phyloP scores from a whole-genome alignment of 2,797 vertebrate genomes.

The Leucoraja ocellata region DNA sequence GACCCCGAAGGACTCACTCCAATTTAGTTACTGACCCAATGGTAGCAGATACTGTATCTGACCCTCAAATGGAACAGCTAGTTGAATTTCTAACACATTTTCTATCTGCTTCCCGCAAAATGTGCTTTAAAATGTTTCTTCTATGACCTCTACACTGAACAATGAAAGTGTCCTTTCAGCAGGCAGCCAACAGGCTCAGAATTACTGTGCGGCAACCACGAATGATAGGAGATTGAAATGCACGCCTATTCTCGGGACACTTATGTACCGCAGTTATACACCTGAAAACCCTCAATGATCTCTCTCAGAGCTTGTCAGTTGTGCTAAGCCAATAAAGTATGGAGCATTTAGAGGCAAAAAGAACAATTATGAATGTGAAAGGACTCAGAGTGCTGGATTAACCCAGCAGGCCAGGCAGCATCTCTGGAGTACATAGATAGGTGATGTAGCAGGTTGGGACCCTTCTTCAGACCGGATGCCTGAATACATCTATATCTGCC shows the following conservation, averaged over 20 bases:
- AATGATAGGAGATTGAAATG: background rate
- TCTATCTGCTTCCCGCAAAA: conserved; percentile 18
- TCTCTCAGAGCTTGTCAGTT: background rate
- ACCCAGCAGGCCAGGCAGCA: no score
- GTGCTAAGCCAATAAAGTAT: background rate
- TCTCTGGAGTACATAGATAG: no score
- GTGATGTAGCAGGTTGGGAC: no score
- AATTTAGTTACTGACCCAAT: conserved; percentile 22
- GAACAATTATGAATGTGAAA: background rate
- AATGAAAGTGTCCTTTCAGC: conserved; percentile 14
- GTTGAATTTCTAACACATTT: conserved; percentile 3
- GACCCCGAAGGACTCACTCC: conserved; percentile 17
- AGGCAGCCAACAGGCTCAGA: conserved; percentile 17
- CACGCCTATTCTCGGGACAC: background rate
- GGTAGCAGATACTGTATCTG: background rate
- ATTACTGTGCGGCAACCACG: background rate
- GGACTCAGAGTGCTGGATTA: no score
- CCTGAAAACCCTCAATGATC: background rate
- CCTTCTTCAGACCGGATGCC: no score
- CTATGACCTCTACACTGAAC: conserved; percentile 20
- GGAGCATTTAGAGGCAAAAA: background rate
- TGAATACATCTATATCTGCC: no score
- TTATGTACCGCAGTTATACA: background rate
- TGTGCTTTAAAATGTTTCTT: conserved; percentile 13
- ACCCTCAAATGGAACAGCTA: conserved; percentile 18